Conservation (phyloP, 2,113 vertebrate species). For the Nettapus auritus region DNA sequence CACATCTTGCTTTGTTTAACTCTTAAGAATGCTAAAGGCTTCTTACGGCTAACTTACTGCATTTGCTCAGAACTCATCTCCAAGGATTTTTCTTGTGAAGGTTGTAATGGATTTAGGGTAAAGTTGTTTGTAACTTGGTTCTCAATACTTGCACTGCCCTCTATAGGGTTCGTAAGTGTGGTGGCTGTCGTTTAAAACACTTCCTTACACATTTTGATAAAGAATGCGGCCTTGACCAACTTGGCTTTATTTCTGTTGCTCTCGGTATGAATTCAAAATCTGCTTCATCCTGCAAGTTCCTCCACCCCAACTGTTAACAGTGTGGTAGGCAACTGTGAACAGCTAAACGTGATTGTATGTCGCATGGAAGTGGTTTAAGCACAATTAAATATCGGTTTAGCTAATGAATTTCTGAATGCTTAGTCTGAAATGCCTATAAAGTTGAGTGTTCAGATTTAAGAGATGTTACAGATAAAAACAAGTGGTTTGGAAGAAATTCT, state of each 20-base stretch:
- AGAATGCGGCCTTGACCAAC: accelerated
- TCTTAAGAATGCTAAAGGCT: not conserved
- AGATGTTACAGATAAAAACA: not conserved
- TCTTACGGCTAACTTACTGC: not conserved
- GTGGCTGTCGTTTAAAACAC: not conserved
- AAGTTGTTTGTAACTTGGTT: not conserved
- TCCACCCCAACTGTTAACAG: not conserved
- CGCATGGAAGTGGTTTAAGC: not conserved
- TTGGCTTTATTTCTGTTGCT: not conserved
- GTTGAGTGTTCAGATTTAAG: not conserved
- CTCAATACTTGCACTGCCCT: not conserved
- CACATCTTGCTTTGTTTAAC: not conserved
- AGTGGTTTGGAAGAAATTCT: not conserved
- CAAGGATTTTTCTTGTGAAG: not conserved
- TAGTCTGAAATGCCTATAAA: accelerated
- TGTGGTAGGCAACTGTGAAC: not conserved
- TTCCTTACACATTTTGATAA: not conserved
- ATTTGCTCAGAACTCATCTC: not conserved
- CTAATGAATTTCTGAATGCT: not conserved
- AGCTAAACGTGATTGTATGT: not conserved
- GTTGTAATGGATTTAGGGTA: not conserved
- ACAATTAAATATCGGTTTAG: accelerated
- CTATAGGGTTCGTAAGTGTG: not conserved
- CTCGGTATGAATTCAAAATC: not conserved
- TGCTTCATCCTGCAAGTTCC: not conserved